Evolutionary conservation across 1,140 invertebrate genomes (phyloP), one percentile per base, ranked within the genome.

Genomic region (Nephila pilipes): DNA sequence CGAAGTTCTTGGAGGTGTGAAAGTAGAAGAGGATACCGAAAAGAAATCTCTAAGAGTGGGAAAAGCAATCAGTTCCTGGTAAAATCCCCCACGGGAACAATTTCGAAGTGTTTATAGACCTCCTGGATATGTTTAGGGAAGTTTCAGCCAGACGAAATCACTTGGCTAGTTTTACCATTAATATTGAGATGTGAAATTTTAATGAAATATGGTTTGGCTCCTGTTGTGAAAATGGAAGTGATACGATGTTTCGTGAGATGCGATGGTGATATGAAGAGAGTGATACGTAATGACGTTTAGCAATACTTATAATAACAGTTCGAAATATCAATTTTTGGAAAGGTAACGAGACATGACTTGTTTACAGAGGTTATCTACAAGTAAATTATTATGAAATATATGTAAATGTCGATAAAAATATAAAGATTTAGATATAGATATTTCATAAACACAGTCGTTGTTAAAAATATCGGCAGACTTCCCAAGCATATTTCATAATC

Each of bases 131-230:
- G 29, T 36, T 75, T 75, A 75, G 29, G 69, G 12, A 75, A 75
- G 29, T 75, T 29, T 29, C 69, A 5, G 69, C 12, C 4, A 25
- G 18, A 16, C 69, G 29, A 32, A 75, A 16, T 75, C 29, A 36
- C 16, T 6, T 29, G 69, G 69, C 18, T 75, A 75, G 69, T 75
- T 75, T 32, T 16, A 29, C 25, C 69, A 29, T 32, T 75, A 36
- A 75, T 75, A 75, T 75, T 75, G 29, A 75, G 69, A 36, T 75
- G 36, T 75, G 69, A 75, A 75, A 75, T 75, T 75, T 75, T 75
- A 75, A 75, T 75, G 69, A 75, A 75, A 75, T 75, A 75, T 75
- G 69, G 69, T 75, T 16, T 32, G 16, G 46, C 20, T 29, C 16
- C 3, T 75, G 25, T 25, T 12, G 65, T 32, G 12, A 75, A 32